Evolutionary conservation across 2,888 invertebrate species (phyloP).

Genomic region (Phania funesta): DNA sequence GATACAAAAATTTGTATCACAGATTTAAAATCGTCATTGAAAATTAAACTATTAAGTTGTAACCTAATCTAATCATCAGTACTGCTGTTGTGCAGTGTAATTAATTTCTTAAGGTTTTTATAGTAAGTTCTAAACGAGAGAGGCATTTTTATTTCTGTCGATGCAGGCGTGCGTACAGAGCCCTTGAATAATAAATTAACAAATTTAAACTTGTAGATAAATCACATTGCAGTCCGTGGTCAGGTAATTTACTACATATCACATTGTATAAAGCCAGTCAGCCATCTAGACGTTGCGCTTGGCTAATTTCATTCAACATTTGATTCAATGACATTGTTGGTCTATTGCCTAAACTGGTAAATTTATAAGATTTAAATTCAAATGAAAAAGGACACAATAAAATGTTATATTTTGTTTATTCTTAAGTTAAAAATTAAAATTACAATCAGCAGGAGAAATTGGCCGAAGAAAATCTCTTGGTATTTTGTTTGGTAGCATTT

Average conservation of each 20-base stretch:
- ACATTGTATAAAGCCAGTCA: conserved; percentile 3
- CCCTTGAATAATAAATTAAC: conserved; percentile 30
- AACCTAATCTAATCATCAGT: no score
- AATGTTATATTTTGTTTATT: background rate
- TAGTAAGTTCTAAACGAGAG: background rate
- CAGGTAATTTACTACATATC: conserved; percentile 22
- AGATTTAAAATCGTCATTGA: no score
- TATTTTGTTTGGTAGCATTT: no score
- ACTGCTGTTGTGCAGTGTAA: no score
- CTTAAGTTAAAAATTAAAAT: background rate
- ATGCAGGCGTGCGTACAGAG: background rate
- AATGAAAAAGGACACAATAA: background rate
- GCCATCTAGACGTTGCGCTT: conserved; percentile 42
- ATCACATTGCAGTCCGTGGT: conserved; percentile 9
- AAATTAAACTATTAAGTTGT: no score
- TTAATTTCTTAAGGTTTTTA: no score
- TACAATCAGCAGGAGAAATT: no score
- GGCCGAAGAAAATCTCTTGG: no score
- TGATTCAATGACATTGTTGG: conserved; percentile 15
- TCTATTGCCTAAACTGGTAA: background rate
- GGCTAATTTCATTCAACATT: conserved; percentile 37
- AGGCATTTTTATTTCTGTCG: background rate
- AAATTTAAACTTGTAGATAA: conserved; percentile 16
- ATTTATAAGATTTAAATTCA: background rate
- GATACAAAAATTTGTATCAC: no score